Base-by-base conservation (phyloP, 2,797 vertebrate species). In the Sus cebifrons region DNA sequence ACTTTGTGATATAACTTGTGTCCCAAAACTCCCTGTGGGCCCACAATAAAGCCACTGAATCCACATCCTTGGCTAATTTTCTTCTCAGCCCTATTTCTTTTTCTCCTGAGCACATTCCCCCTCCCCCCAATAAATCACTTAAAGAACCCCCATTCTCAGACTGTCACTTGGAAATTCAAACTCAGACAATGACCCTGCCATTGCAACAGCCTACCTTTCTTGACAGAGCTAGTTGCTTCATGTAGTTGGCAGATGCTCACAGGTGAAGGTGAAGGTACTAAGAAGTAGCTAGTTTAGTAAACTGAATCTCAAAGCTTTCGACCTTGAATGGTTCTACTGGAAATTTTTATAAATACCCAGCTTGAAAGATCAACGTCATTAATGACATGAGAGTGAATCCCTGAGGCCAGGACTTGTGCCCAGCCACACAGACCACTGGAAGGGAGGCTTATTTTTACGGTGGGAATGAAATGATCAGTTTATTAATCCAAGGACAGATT, bases 401-500 rank as follows among this genome's bases (percentile, higher is more conserved):
- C n/a, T 85, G 54, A 70, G 17, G 40, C 40, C 68, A 40, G 29
- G 52, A 95, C 60, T 78, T 82, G 12, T 65, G 44, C 58, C 18
- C 20, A 40, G 12, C 74, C 13, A 17, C 17, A 67, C 29, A 23
- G 32, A 27, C 36, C 75, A 56, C 0, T n/a, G 17, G 52, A 84
- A 68, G 32, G 9, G 86, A 75, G 65, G 60, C 21, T 62, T 36
- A 2, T 87, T 84, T 58, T 83, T 92, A 81, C 79, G 49, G 49
- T 73, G 5, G n/a, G 29, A 17, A 84, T 81, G 60, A 82, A 96
- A 77, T 15, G 20, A 75, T 81, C 12, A 32, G 77, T 82, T 95
- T 67, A 65, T 71, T 89, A 79, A 91, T 74, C 16, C 29, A 25
- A 75, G 36, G 14, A 70, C 91, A 96, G 81, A 88, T 36, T 21